phyloP scores from a whole-genome alignment of 2,888 invertebrate genomes.

The Xylocampa areola region DNA sequence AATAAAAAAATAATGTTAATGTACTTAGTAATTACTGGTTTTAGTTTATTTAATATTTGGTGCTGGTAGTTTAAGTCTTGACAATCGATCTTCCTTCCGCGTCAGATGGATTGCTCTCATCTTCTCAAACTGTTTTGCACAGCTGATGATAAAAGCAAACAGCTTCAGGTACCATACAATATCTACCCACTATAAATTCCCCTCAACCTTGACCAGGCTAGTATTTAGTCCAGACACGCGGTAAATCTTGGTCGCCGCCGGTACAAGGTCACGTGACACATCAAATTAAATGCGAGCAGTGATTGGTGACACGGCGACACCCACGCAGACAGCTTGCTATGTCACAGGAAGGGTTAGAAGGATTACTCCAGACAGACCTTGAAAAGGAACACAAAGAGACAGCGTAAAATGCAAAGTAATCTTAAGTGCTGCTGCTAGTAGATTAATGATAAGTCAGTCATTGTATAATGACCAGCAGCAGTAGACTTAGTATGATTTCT shows the following conservation, averaged over 20 bases:
- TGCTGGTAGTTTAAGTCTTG: too few species aligned
- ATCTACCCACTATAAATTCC: conserved; percentile 26
- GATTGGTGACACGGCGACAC: conserved; percentile 53
- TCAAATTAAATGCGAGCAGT: conserved; percentile 49
- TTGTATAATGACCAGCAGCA: too few species aligned
- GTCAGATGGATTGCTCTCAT: too few species aligned
- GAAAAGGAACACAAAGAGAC: not conserved
- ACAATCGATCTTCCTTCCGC: too few species aligned
- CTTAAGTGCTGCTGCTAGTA: too few species aligned
- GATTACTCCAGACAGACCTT: conserved; percentile 11
- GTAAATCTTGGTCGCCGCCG: conserved; percentile 48
- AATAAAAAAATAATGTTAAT: too few species aligned
- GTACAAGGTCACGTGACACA: conserved; percentile 56
- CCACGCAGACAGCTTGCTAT: conserved; percentile 23
- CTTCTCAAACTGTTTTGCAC: too few species aligned
- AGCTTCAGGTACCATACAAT: conserved; percentile 8
- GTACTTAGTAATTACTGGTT: too few species aligned
- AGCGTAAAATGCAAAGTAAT: too few species aligned
- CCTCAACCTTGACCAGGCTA: conserved; percentile 36
- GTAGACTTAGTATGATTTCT: too few species aligned
- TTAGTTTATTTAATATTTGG: too few species aligned
- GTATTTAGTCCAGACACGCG: conserved; percentile 39
- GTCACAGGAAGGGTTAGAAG: conserved; percentile 16
- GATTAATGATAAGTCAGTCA: too few species aligned
- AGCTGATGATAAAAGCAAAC: not conserved